Percentiles rank a stretch among this genome's conserved stretches.
Conservation (phyloP, 2,888 invertebrate species). For the Pheosia tremula region DNA sequence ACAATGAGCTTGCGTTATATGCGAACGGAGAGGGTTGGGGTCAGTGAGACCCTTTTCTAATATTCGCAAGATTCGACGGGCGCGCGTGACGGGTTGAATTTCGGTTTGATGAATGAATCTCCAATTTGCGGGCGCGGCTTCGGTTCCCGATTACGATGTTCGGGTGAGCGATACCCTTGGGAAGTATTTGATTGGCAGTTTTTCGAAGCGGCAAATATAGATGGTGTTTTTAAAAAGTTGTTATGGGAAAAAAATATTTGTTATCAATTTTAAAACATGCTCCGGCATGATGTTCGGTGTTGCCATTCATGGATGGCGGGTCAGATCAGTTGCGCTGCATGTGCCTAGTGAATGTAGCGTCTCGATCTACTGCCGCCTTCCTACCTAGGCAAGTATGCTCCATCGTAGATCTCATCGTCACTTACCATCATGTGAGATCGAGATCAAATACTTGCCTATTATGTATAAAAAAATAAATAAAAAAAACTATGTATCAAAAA, state of each 20-base stretch:
- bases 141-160: not conserved
- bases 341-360: no score
- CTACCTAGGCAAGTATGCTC: no score
- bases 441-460: no score
- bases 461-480: no score
- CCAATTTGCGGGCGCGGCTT: slow-evolving; percentile 24
- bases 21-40: slow-evolving; percentile 20
- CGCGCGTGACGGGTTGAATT: slow-evolving; percentile 30
- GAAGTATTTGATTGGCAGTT: slow-evolving; percentile 1
- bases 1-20: slow-evolving; percentile 32
- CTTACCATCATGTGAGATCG: no score
- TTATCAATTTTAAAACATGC: no score
- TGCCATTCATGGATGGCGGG: no score
- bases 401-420: no score
- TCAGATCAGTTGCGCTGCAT: no score
- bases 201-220: not conserved
- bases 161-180: slow-evolving; percentile 5
- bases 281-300: no score
- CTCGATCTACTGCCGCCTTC: no score
- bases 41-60: slow-evolving; percentile 29
- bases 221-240: not conserved
- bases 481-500: no score
- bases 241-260: not conserved
- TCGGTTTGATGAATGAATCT: slow-evolving; percentile 39
- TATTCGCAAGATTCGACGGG: slow-evolving; percentile 30